phyloP scores from a whole-genome alignment of 2,113 vertebrate genomes.

The Erinaceus europaeus region DNA sequence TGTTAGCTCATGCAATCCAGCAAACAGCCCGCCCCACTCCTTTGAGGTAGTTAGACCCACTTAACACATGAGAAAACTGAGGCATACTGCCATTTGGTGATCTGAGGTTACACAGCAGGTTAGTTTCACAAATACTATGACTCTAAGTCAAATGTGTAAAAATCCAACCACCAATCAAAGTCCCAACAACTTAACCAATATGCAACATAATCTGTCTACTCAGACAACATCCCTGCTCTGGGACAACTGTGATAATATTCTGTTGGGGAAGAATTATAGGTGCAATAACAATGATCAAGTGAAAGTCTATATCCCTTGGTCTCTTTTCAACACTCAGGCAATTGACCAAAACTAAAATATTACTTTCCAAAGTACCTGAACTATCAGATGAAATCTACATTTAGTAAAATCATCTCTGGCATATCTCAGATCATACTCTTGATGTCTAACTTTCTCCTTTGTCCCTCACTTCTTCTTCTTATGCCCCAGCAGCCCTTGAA shows the following conservation, averaged over 20 bases:
- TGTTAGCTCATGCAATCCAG: not conserved
- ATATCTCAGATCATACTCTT: slow-evolving; percentile 2
- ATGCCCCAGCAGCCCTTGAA: not conserved
- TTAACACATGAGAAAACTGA: not conserved
- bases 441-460: not conserved
- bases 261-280: not conserved
- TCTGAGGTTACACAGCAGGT: not conserved
- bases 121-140: not conserved
- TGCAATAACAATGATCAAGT: not conserved
- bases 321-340: not conserved
- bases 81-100: not conserved
- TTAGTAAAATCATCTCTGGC: not conserved
- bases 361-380: not conserved
- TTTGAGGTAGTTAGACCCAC: not conserved
- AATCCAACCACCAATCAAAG: not conserved
- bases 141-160: not conserved
- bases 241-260: not conserved
- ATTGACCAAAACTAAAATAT: not conserved
- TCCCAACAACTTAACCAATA: not conserved
- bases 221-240: not conserved
- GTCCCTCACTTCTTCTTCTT: not conserved
- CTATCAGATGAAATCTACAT: slow-evolving; percentile 7
- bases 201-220: not conserved
- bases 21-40: not conserved
- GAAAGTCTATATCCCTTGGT: not conserved